Evolutionary conservation across 2,888 invertebrate species (phyloP), one percentile per base, ranked within the genome.

Genomic region (Caenorhabditis plicata): DNA sequence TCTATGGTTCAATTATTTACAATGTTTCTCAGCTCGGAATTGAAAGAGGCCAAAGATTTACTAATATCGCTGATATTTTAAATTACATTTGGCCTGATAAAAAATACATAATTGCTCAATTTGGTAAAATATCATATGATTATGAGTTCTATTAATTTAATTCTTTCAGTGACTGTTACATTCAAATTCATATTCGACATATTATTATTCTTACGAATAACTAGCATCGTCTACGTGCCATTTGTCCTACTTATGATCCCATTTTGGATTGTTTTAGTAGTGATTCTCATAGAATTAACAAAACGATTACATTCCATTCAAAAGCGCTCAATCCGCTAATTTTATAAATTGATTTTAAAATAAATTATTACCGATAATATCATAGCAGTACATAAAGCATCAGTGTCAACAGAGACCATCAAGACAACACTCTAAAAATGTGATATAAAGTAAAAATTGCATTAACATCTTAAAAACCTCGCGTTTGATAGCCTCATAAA

Each of bases 361-460:
- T 27, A 27, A 9, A 35, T 39, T 56, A 68, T 52, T 33, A 78
- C 78, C 26, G 70, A 66, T 11, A 78, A 53, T 29, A 78, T 77
- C 38, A 55, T 53, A 4, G 69, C 49, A 1, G 77, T 67, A 46
- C 76, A 75, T n/a, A 78, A 38, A n/a, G 74, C 71, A 52, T 78
- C 78, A 15, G 76, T 72, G 49, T 78, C 78, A 11, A 68, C 58
- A 35, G 72, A 61, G 5, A 71, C 70, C n/a, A 78, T 40, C 22
- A 78, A 32, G 0, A 78, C 55, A 7, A 70, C 67, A 50, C 73
- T 72, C 77, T 78, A 53, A 62, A 77, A 67, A 19, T 33, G n/a
- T 5, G 17, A 33, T 20, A 27, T 25, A 11, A 11, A n/a, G 22
- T 22, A 4, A 9, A 31, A 52, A 39, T 27, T 22, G n/a, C 22